phyloP scores from a whole-genome alignment of 2,113 vertebrate genomes.

The Abramis brama region DNA sequence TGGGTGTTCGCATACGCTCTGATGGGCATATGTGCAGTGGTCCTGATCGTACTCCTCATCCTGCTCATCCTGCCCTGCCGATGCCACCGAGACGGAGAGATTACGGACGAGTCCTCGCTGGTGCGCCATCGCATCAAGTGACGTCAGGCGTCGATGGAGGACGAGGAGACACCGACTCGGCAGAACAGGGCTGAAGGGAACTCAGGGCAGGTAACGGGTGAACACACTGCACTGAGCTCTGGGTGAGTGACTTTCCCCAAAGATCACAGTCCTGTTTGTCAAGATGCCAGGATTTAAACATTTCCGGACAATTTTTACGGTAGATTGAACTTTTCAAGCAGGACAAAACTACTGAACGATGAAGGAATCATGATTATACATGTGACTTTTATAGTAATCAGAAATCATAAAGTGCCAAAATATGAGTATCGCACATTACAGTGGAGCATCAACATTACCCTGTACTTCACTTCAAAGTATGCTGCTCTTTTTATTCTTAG shows the following conservation, averaged over 20 bases:
- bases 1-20: slow-evolving; percentile 92
- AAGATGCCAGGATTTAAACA: neutral
- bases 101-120: slow-evolving; percentile 93
- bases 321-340: neutral
- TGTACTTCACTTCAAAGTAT: neutral
- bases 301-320: neutral
- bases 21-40: slow-evolving; percentile 85
- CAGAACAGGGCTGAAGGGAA: slow-evolving; percentile 2
- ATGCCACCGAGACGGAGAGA: slow-evolving; percentile 72
- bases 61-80: slow-evolving; percentile 82
- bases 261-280: neutral
- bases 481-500: slow-evolving; percentile 4
- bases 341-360: neutral
- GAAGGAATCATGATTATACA: neutral
- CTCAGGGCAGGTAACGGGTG: slow-evolving; percentile 8
- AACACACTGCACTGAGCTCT: slow-evolving; percentile 9
- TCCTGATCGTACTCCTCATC: slow-evolving; percentile 82
- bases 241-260: slow-evolving; percentile 16
- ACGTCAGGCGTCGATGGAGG: slow-evolving; percentile 55
- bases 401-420: neutral
- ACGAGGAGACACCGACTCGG: neutral
- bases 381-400: neutral
- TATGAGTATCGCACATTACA: neutral
- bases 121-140: slow-evolving; percentile 94
- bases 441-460: too few relatives aligned